Evolutionary conservation across 2,888 invertebrate genomes (phyloP).

Genomic region (Lasioglossum calceatum): DNA sequence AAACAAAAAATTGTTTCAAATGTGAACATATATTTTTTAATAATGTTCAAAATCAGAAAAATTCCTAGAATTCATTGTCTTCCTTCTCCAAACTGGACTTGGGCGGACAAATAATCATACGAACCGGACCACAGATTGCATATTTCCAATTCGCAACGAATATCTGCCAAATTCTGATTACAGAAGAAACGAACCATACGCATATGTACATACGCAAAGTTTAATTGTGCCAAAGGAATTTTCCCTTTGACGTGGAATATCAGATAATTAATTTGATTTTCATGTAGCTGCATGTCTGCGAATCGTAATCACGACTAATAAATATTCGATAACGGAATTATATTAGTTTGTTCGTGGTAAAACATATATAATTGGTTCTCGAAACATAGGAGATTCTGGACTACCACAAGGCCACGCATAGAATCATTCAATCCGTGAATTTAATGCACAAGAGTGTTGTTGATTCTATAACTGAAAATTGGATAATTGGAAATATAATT

Average conservation of each 20-base stretch:
- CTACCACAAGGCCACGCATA: neutral
- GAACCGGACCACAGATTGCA: neutral
- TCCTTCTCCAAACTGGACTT: neutral
- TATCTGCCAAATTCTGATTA: neutral
- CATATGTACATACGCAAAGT: neutral
- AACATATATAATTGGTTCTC: neutral
- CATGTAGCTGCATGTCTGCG: neutral
- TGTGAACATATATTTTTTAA: neutral
- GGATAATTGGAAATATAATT: too few relatives aligned
- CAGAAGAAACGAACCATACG: neutral
- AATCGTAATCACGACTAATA: neutral
- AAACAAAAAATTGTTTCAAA: neutral
- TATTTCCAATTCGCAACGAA: neutral
- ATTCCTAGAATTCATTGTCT: neutral
- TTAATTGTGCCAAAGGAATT: neutral
- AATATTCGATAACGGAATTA: neutral
- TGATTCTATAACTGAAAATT: neutral
- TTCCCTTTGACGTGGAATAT: neutral
- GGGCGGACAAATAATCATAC: neutral
- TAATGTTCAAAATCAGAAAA: neutral
- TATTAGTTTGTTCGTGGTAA: neutral
- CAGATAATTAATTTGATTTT: slow-evolving; percentile 13
- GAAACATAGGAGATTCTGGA: neutral
- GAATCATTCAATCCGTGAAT: neutral
- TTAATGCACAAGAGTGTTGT: neutral